These are phyloP conservation scores for Mizuhopecten yessoensis DNA, from an alignment of 1,140 invertebrate species.

Conservation along the genomic window DNA sequence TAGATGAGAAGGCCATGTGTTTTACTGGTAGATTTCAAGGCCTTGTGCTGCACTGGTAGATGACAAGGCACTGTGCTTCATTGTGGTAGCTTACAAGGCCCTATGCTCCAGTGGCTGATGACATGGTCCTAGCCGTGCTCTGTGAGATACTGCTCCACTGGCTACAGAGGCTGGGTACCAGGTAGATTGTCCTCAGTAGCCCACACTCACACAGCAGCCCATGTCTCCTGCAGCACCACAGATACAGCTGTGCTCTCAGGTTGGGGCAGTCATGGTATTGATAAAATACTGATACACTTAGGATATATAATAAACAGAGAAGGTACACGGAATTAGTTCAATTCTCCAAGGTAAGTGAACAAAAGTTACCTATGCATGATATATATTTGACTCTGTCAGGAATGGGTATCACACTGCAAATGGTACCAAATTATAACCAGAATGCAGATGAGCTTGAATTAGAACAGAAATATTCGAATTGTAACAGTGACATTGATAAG, in stretches of 20 bases:
- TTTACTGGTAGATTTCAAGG: not conserved
- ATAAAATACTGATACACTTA: not conserved
- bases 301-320: not conserved
- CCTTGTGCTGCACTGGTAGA: not conserved
- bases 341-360: not conserved
- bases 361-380: not conserved
- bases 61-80: too few relatives aligned
- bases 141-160: not conserved
- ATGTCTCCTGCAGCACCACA: not conserved
- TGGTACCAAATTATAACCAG: too few relatives aligned
- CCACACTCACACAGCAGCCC: not conserved
- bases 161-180: not conserved
- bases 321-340: not conserved
- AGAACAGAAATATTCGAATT: too few relatives aligned
- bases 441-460: too few relatives aligned
- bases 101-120: not conserved
- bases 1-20: not conserved
- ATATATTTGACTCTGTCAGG: not conserved
- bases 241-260: not conserved
- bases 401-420: too few relatives aligned
- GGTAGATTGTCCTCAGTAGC: slow-evolving; percentile 24
- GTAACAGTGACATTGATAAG: too few relatives aligned
- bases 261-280: not conserved
- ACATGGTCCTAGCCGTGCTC: not conserved
- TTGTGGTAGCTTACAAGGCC: not conserved